Base-by-base conservation (phyloP, 2,797 vertebrate genomes). In the Gastrophryne carolinensis region DNA sequence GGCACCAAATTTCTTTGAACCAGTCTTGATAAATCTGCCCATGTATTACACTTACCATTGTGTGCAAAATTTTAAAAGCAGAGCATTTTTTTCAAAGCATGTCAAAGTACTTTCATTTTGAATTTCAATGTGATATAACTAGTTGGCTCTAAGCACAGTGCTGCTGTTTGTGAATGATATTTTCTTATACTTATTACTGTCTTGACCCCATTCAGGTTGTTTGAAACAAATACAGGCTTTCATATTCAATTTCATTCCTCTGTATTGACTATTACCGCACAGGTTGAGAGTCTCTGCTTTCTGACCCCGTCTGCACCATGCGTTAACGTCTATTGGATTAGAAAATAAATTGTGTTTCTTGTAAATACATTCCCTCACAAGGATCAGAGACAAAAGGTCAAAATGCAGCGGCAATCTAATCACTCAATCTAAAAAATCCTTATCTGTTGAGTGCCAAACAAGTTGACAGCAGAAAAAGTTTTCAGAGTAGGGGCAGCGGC, bases 381-480 rank as follows among this genome's bases (percentile, higher is more conserved):
- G 67, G 39, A 77, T 64, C 24, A 71, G 49, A 70, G 58, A 57
- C 11, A 34, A 57, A 70, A 71, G 74, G 74, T 77, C 74, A 71
- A 24, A 37, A 50, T 32, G 21, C 29, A 34, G 27, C 58, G 32
- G 15, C 29, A 56, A 49, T 64, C 64, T 49, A 76, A 70, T 77
- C 74, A 77, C 37, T 77, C 66, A 71, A 77, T 77, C 66, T 47
- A 44, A 37, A 39, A 35, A 69, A 53, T 69, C 49, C 47, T 44
- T 61, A 76, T 56, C 19, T 67, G 7, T 9, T 12, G 17, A 0
- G 8, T 0, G 50, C 0, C 71, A 78, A 81, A 76, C 12, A 75
- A 73, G 76, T 4, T 60, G 47, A 66, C 70, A 77, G 35, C 69
- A 78, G 79, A 83, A 73, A 79, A 81, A 83, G 34, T 56, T 78